phyloP scores from a whole-genome alignment of 2,888 invertebrate genomes.

The Caenorhabditis parvicauda region DNA sequence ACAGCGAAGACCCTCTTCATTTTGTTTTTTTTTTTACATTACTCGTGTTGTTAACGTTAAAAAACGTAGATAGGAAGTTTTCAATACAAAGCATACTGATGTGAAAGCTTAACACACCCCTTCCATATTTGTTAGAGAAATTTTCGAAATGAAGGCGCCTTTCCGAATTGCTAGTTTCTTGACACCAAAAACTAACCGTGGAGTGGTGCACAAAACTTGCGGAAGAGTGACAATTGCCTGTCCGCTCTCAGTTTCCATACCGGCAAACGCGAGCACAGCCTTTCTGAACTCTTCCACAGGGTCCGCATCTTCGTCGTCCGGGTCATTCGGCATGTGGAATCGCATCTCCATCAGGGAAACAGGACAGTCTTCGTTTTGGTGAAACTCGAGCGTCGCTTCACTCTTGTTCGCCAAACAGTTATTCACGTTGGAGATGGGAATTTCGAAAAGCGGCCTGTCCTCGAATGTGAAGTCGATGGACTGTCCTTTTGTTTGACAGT shows the following conservation, averaged over 20 bases:
- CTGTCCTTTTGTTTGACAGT: conserved; percentile 80
- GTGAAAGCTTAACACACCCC: background rate
- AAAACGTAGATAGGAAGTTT: too few relatives aligned
- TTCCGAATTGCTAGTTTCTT: background rate
- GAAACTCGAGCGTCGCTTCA: conserved; percentile 93
- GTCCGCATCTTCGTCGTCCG: conserved; percentile 76
- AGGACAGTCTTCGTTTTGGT: conserved; percentile 87
- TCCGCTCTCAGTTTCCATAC: conserved; percentile 84
- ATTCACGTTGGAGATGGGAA: conserved; percentile 90
- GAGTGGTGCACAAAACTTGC: conserved; percentile 95
- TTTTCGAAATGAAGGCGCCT: conserved; percentile 22
- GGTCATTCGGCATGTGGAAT: conserved; percentile 88
- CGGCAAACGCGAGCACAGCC: conserved; percentile 93
- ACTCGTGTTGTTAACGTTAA: too few relatives aligned
- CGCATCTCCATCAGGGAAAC: conserved; percentile 95
- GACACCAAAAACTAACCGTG: conserved; percentile 72
- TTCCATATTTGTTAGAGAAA: background rate
- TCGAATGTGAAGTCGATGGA: conserved; percentile 55
- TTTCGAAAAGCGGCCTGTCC: conserved; percentile 77
- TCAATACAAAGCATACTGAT: too few relatives aligned
- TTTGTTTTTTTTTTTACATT: too few relatives aligned
- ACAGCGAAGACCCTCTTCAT: too few relatives aligned
- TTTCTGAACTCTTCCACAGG: conserved; percentile 92
- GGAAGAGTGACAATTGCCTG: conserved; percentile 95
- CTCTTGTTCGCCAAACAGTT: conserved; percentile 94